Evolutionary conservation across 2,113 vertebrate genomes (phyloP).

Genomic region (Tor tambroides): DNA sequence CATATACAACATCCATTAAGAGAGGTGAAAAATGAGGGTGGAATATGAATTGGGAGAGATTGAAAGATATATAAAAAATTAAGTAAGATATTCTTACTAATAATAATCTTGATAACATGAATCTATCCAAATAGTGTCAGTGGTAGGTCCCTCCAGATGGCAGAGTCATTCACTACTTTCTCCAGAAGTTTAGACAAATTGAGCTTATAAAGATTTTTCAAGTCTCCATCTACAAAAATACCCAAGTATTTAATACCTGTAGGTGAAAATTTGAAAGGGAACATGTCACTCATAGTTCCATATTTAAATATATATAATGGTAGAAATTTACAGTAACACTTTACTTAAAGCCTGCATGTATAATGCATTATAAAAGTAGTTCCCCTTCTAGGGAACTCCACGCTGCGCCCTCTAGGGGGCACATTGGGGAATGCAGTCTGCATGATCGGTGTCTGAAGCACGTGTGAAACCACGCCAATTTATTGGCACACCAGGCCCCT

Average conservation of each 20-base stretch:
- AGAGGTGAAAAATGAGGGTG: not conserved
- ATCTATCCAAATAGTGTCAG: not conserved
- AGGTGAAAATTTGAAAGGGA: not conserved
- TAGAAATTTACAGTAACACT: not conserved
- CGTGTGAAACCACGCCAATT: too few species aligned
- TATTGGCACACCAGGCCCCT: too few species aligned
- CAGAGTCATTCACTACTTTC: not conserved
- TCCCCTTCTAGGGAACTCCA: too few species aligned
- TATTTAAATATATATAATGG: not conserved
- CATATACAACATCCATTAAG: not conserved
- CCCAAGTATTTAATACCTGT: not conserved
- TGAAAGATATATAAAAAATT: too few species aligned
- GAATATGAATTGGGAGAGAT: not conserved
- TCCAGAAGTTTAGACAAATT: not conserved
- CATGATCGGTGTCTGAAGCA: too few species aligned
- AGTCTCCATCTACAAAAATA: not conserved
- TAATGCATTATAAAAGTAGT: too few species aligned
- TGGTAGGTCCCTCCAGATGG: not conserved
- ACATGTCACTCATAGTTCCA: too few species aligned
- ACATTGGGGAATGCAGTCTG: too few species aligned
- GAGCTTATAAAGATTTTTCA: not conserved
- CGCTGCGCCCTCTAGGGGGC: too few species aligned
- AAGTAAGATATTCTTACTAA: not conserved
- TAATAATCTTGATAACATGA: not conserved
- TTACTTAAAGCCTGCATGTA: too few species aligned